phyloP scores from a whole-genome alignment of 2,888 invertebrate species.

The Leptopterna dolabrata region DNA sequence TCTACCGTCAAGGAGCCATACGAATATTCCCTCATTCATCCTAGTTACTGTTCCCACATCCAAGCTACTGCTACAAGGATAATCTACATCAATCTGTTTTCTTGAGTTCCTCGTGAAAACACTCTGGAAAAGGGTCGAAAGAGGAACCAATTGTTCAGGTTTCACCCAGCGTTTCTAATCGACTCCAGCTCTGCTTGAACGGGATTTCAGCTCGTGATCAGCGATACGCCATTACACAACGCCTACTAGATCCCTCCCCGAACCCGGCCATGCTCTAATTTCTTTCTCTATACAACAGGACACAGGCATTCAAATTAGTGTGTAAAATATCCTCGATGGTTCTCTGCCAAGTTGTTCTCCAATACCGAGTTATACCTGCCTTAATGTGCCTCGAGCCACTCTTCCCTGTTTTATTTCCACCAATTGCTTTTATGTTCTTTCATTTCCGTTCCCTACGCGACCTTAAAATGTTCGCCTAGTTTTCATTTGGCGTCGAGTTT shows the following conservation, averaged over 20 bases:
- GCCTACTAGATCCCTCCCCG: not conserved
- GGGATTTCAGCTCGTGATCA: not conserved
- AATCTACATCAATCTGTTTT: not conserved
- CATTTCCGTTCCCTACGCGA: not conserved
- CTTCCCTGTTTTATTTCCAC: not conserved
- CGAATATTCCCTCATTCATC: too few species aligned
- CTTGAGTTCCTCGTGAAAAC: not conserved
- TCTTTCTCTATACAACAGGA: not conserved
- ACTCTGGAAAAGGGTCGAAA: not conserved
- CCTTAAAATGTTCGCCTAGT: not conserved
- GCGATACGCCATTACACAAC: constrained; percentile 30
- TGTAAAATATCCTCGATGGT: not conserved
- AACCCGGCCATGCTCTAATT: not conserved
- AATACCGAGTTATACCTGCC: not conserved
- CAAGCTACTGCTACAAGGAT: not conserved
- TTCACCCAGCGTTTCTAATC: not conserved
- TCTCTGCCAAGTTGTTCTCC: not conserved
- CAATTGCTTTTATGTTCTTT: not conserved
- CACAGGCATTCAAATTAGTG: not conserved
- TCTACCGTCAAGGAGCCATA: too few species aligned
- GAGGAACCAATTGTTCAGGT: not conserved
- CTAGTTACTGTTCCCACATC: not conserved
- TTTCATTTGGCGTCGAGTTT: too few species aligned
- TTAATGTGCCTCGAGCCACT: not conserved
- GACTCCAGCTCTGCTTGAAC: not conserved